These are phyloP conservation scores for Antheraea mylitta DNA, from an alignment of 1,140 invertebrate genomes.

Conservation along the genomic window DNA sequence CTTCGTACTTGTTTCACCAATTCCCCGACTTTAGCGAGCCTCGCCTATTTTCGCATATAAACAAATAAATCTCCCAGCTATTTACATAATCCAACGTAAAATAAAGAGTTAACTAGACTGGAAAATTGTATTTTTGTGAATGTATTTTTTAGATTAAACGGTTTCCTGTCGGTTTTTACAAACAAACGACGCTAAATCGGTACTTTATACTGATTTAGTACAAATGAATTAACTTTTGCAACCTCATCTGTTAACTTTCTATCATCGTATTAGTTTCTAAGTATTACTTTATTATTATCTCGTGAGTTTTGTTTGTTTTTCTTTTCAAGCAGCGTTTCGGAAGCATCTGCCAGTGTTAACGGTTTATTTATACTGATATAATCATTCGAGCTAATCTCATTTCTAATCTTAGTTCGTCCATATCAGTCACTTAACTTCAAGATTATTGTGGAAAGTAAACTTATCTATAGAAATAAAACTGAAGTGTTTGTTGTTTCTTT, in stretches of 20 bases:
- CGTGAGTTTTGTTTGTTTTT: neutral
- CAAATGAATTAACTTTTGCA: neutral
- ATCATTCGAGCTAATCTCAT: neutral
- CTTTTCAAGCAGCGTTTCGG: neutral
- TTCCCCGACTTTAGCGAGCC: too few species aligned
- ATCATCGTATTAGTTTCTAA: neutral
- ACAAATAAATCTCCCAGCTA: neutral
- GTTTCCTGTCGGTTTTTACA: neutral
- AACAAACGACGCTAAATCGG: neutral
- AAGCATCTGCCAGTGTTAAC: neutral
- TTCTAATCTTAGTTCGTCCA: too few species aligned
- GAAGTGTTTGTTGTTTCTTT: too few species aligned
- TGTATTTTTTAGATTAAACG: neutral
- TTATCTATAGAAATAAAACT: too few species aligned
- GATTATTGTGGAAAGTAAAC: too few species aligned
- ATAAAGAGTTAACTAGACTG: neutral
- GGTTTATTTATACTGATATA: neutral
- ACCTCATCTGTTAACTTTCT: neutral
- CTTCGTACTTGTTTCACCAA: too few species aligned
- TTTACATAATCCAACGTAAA: neutral
- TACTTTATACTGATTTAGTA: neutral
- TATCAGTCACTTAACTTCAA: too few species aligned
- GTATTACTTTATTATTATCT: conserved; percentile 1
- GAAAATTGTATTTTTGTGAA: neutral
- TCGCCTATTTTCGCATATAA: neutral